These are phyloP conservation scores for Canis aureus DNA, from an alignment of 2,113 vertebrate genomes.

Conservation along the genomic window DNA sequence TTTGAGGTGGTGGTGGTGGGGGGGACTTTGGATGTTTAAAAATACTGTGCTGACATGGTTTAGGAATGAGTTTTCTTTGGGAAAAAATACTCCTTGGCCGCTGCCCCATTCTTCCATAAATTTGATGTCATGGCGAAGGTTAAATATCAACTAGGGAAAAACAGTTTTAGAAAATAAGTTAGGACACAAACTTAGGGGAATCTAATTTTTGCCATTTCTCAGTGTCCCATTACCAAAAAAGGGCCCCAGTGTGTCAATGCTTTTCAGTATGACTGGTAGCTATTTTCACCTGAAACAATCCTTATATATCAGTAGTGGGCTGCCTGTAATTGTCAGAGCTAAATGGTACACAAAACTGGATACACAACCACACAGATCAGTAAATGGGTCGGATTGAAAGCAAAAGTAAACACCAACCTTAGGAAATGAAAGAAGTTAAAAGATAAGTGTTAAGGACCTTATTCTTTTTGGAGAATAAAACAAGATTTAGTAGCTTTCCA, in stretches of 20 bases:
- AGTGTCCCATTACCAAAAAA: slow-evolving; percentile 13
- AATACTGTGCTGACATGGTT: slow-evolving; percentile 30
- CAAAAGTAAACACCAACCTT: slow-evolving; percentile 90
- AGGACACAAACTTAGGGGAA: neutral
- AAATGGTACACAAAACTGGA: slow-evolving; percentile 88
- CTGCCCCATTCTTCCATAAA: slow-evolving; percentile 56
- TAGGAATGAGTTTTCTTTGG: slow-evolving; percentile 56
- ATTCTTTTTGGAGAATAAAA: slow-evolving; percentile 91
- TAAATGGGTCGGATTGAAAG: slow-evolving; percentile 88
- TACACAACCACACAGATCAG: slow-evolving; percentile 85
- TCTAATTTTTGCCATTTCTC: slow-evolving; percentile 55
- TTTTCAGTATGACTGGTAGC: slow-evolving; percentile 81
- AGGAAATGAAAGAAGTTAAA: slow-evolving; percentile 90
- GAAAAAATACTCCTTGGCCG: slow-evolving; percentile 54
- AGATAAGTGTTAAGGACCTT: slow-evolving; percentile 90
- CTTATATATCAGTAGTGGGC: slow-evolving; percentile 82
- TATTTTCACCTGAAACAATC: slow-evolving; percentile 86
- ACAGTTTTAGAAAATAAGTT: slow-evolving; percentile 45
- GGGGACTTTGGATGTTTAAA: slow-evolving; percentile 44
- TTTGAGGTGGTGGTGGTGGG: neutral
- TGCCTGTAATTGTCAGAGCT: slow-evolving; percentile 85
- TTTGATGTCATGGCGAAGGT: slow-evolving; percentile 55
- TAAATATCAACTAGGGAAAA: slow-evolving; percentile 61
- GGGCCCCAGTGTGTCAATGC: slow-evolving; percentile 55
- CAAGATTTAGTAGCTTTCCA: slow-evolving; percentile 99